phyloP scores from a whole-genome alignment of 2,888 invertebrate species.

The Dicranocentrus wangi region DNA sequence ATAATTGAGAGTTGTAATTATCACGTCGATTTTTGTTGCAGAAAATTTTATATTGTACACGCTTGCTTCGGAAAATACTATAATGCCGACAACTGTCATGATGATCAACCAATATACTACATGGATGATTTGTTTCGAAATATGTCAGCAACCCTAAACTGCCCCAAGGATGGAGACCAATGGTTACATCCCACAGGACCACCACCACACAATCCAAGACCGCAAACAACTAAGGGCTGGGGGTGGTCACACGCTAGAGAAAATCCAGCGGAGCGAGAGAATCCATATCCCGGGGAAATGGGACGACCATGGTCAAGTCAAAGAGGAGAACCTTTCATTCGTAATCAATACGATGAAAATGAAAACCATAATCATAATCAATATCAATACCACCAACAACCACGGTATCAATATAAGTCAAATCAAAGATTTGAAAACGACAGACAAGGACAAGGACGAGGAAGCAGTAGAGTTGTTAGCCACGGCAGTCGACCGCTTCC shows the following conservation, averaged over 20 bases:
- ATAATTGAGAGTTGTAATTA: neutral
- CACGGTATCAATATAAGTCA: no score
- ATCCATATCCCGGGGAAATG: conserved; percentile 42
- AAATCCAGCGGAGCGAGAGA: conserved; percentile 42
- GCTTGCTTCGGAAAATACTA: conserved; percentile 64
- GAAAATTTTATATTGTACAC: conserved; percentile 62
- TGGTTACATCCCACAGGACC: conserved; percentile 21
- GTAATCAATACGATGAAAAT: conserved; percentile 3
- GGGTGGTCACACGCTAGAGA: conserved; percentile 44
- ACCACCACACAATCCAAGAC: neutral
- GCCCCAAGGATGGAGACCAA: conserved; percentile 42
- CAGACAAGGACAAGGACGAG: neutral
- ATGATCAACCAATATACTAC: conserved; percentile 56
- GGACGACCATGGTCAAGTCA: conserved; percentile 34
- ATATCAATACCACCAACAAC: neutral
- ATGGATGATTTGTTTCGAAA: conserved; percentile 63
- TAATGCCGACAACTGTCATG: conserved; percentile 57
- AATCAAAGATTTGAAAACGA: neutral
- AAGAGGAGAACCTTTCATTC: conserved; percentile 12
- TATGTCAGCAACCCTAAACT: conserved; percentile 48
- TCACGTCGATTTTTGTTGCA: conserved; percentile 11
- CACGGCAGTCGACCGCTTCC: conserved; percentile 16
- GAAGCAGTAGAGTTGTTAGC: neutral
- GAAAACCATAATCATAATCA: neutral
- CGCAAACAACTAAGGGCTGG: neutral